Evolutionary conservation across 92 coral and sea anemone species (phyloP).

Genomic region (Plumapathes pennacea): DNA sequence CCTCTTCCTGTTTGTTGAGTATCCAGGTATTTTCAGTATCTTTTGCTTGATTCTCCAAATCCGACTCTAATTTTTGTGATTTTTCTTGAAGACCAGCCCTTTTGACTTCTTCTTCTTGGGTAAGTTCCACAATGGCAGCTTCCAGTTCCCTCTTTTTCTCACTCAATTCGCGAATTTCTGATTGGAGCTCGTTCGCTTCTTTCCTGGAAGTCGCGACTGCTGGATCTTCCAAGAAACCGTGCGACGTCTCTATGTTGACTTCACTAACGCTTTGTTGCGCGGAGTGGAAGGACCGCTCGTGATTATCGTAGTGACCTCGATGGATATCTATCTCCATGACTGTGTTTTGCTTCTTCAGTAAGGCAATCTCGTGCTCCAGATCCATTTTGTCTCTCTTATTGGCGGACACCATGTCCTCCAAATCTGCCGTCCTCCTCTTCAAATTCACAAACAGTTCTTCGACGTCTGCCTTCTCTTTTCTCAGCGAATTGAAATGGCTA

Average conservation of each 20-base stretch:
- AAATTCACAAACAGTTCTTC: constrained; percentile 62
- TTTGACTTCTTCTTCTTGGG: too few species aligned
- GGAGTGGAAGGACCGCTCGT: constrained; percentile 23
- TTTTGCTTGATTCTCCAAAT: constrained; percentile 10
- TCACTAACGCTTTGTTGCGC: constrained; percentile 10
- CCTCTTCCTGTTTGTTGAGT: constrained; percentile 51
- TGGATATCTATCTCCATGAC: constrained; percentile 54
- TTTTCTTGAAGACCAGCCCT: constrained; percentile 26
- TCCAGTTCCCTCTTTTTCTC: constrained; percentile 41
- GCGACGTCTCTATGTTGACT: constrained; percentile 1
- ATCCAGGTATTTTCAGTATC: constrained; percentile 14
- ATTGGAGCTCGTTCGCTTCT: constrained; percentile 1
- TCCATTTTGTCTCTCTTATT: constrained; percentile 74
- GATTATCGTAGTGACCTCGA: constrained; percentile 15
- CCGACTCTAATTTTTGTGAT: constrained; percentile 21
- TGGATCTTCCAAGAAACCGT: not conserved
- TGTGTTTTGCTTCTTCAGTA: constrained; percentile 53
- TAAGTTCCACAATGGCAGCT: constrained; percentile 35
- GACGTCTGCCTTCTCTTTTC: constrained; percentile 59
- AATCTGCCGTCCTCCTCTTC: constrained; percentile 53
- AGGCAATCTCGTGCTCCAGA: constrained; percentile 66
- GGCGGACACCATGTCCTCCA: constrained; percentile 75
- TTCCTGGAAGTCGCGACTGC: not conserved
- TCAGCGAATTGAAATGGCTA: constrained; percentile 59
- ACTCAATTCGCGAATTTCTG: constrained; percentile 31